A percentile compares a stretch with the other conserved stretches of the same genome.
Evolutionary conservation across 2,113 vertebrate species (phyloP).

Genomic region (Orthonyx spaldingii): DNA sequence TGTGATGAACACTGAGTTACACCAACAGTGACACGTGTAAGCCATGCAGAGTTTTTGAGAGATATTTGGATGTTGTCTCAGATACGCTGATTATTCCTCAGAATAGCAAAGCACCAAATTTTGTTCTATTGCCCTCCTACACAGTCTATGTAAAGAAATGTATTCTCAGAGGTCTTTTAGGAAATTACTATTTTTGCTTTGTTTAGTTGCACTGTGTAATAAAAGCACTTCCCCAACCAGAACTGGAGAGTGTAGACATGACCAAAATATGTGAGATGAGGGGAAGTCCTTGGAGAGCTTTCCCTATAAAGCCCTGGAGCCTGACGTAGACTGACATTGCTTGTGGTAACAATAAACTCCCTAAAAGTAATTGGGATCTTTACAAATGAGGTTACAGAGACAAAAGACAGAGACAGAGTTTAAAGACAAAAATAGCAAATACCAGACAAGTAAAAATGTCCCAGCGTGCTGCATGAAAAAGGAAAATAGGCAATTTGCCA

Average conservation of each 20-base stretch:
- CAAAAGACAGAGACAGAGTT: neutral
- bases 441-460: neutral
- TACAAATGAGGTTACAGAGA: neutral
- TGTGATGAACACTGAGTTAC: neutral
- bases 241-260: neutral
- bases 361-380: neutral
- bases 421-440: neutral
- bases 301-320: neutral
- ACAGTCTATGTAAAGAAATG: neutral
- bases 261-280: neutral
- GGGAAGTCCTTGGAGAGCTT: neutral
- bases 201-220: neutral
- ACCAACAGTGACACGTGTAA: neutral
- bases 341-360: neutral
- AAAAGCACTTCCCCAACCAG: neutral
- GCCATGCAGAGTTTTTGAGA: neutral
- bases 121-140: neutral
- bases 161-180: neutral
- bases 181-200: conserved; percentile 7
- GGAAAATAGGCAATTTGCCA: neutral
- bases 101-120: neutral
- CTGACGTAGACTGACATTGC: neutral
- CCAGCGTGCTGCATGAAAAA: neutral
- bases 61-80: neutral
- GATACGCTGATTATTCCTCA: neutral